phyloP scores from a whole-genome alignment of 2,113 vertebrate species.

The Tetrao urogallus region DNA sequence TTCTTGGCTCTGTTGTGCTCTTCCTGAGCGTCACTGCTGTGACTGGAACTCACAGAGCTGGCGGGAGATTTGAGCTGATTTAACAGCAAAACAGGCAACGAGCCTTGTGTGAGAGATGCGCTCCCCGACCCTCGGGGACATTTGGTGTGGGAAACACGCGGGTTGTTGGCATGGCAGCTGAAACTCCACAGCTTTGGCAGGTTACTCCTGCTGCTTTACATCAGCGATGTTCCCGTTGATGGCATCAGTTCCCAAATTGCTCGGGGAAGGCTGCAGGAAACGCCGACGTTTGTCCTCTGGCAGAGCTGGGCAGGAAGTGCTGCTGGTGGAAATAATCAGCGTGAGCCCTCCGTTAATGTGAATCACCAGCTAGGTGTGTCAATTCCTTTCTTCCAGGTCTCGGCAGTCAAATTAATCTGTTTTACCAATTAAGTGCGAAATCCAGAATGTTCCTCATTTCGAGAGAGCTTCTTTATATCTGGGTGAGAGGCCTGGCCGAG shows the following conservation, averaged over 20 bases:
- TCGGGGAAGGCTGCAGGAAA: not conserved
- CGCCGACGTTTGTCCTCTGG: fast-evolving
- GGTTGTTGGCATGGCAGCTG: not conserved
- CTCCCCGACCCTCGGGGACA: not conserved
- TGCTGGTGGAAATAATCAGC: not conserved
- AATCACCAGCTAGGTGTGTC: conserved; percentile 31
- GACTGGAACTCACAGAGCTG: fast-evolving
- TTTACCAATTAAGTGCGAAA: conserved; percentile 45
- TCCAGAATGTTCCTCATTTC: not conserved
- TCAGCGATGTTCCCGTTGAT: not conserved
- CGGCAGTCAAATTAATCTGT: conserved; percentile 21
- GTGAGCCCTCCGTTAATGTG: not conserved
- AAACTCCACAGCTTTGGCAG: not conserved
- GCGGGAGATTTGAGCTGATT: not conserved
- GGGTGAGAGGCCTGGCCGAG: conserved; percentile 7
- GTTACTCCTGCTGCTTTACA: not conserved
- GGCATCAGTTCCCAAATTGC: not conserved
- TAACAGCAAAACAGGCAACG: not conserved
- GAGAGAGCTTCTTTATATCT: conserved; percentile 34
- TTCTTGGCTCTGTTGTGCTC: not conserved
- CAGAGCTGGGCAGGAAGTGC: not conserved
- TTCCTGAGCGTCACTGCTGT: not conserved
- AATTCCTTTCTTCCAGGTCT: conserved; percentile 35
- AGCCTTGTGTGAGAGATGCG: not conserved
- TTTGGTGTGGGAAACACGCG: fast-evolving